A percentile compares a stretch with the other conserved stretches of the same genome.
phyloP scores from a whole-genome alignment of 2,113 vertebrate species.

The Anarrhichthys ocellatus region DNA sequence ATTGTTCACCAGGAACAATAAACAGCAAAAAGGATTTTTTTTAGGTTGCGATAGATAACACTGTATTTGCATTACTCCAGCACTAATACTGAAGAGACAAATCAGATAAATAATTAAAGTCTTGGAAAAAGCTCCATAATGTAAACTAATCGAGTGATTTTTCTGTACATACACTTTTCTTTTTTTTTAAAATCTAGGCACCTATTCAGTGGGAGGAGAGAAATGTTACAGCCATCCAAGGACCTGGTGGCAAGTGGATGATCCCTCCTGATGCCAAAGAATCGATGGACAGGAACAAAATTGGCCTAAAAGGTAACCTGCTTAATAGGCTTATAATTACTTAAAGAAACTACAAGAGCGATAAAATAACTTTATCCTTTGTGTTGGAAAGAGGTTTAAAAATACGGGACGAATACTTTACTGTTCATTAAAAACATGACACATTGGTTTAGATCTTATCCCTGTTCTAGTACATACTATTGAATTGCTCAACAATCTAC shows the following conservation, averaged over 20 bases:
- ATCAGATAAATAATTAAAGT: neutral
- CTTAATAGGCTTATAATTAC: neutral
- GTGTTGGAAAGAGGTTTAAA: neutral
- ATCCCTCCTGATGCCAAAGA: slow-evolving; percentile 97
- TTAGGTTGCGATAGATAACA: neutral
- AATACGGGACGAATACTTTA: neutral
- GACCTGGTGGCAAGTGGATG: slow-evolving; percentile 95
- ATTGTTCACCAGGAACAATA: neutral
- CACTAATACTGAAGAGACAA: neutral
- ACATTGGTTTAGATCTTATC: neutral
- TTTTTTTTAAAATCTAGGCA: slow-evolving; percentile 78
- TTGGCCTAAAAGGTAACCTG: slow-evolving; percentile 92
- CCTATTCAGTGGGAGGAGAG: slow-evolving; percentile 96
- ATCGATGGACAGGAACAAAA: slow-evolving; percentile 98
- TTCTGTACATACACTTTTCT: neutral
- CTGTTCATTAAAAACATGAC: neutral
- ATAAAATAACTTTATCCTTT: neutral
- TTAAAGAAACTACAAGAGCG: neutral
- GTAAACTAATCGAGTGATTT: neutral
- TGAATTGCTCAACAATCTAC: slow-evolving; percentile 7
- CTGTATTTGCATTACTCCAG: neutral
- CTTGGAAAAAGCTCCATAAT: neutral
- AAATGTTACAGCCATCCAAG: slow-evolving; percentile 93
- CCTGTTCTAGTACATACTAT: slow-evolving; percentile 66
- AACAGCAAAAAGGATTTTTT: neutral